A percentile compares a stretch with the other conserved stretches of the same genome.
These are phyloP conservation scores for Halictus quadricinctus DNA, from an alignment of 2,888 invertebrate species.

Conservation along the genomic window DNA sequence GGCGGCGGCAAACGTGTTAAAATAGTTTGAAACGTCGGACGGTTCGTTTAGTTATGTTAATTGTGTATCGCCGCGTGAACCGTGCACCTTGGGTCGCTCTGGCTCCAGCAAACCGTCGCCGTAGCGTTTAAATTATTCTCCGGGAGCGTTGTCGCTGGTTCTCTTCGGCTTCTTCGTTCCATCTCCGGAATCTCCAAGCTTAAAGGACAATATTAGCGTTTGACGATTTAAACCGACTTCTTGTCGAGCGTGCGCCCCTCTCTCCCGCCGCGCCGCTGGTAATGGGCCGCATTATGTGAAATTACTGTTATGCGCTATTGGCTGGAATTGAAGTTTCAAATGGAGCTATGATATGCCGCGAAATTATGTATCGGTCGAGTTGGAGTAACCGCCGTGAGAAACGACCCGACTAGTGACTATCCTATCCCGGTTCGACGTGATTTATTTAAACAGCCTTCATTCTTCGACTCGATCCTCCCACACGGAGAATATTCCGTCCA, in stretches of 20 bases:
- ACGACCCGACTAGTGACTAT: neutral
- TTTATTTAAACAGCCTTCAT: neutral
- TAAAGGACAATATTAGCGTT: slow-evolving; percentile 53
- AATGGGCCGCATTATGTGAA: slow-evolving; percentile 54
- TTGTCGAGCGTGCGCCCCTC: slow-evolving; percentile 45
- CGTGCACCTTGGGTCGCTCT: neutral
- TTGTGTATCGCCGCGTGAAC: neutral
- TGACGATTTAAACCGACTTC: slow-evolving; percentile 51
- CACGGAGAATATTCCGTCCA: neutral
- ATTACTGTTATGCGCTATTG: slow-evolving; percentile 57
- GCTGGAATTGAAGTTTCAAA: slow-evolving; percentile 44
- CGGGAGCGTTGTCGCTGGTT: slow-evolving; percentile 6
- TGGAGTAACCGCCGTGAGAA: slow-evolving; percentile 30
- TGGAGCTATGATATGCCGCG: slow-evolving; percentile 37
- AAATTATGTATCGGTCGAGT: slow-evolving; percentile 29
- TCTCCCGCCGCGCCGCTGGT: slow-evolving; percentile 22
- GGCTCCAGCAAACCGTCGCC: neutral
- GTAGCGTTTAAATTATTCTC: slow-evolving; percentile 20
- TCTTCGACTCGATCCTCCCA: neutral
- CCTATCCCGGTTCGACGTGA: neutral
- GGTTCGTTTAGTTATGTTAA: slow-evolving; percentile 11
- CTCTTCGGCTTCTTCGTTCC: neutral
- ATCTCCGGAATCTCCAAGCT: slow-evolving; percentile 45
- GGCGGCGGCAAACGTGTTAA: neutral
- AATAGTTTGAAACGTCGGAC: neutral